Evolutionary conservation across 2,888 invertebrate genomes (phyloP), one percentile per base, ranked within the genome.

Genomic region (Meandrusa payeni): DNA sequence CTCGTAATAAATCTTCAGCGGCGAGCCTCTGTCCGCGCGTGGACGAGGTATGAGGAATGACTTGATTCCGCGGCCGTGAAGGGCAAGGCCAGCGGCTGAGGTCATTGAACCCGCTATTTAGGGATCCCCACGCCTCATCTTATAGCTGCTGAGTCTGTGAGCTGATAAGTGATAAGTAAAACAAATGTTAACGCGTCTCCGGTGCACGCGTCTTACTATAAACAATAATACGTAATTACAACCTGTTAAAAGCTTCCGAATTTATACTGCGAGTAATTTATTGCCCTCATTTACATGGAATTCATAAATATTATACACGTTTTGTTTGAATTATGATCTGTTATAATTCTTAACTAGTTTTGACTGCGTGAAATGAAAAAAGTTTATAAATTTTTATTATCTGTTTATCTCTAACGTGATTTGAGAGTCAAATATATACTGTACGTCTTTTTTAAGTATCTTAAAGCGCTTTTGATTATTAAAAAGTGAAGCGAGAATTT

Each of bases 81-180:
- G 82, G 81, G 81, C 81, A 82, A 81, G 82, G 79, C 81, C 70
- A 59, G 46, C 38, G 54, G 38, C 54, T 49, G 57, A 56, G 82
- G 75, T 76, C 78, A 53, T 49, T 55, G 77, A 72, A 61, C 77
- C 59, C 51, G 55, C 63, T 72, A 71, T 76, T 77, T 73, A 76
- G 73, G 76, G 76, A 74, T 26, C 37, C 37, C 41, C 48, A 50
- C 47, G 49, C 43, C 52, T 50, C 47, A 50, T 46, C 32, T 44
- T 34, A 13, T 19, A 22, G 7, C 20, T 11, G 32, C 32, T 23
- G 22, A 15, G 6, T 7, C 7, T 27, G 19, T 28, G 11, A 7
- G 7, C 22, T 31, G 43, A 26, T 38, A 38, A 42, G 29, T 36
- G 42, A 36, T 36, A 42, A 36, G 26, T 22, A 5, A 31, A 41